These are phyloP conservation scores for Drosophila sproati DNA, from an alignment of 1,140 invertebrate genomes.

Conservation along the genomic window DNA sequence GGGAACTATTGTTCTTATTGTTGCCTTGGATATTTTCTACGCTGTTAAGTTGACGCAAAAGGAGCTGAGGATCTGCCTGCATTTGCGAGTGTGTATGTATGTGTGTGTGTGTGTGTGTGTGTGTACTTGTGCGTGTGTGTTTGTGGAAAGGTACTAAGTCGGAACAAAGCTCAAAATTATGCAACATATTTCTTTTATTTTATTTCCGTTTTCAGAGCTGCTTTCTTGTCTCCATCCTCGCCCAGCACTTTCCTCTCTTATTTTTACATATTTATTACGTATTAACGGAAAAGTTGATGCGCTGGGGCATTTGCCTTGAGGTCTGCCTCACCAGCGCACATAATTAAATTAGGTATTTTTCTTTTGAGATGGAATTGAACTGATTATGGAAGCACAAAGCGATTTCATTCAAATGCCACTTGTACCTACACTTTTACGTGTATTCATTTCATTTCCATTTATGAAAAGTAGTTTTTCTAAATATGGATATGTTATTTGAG, in stretches of 20 bases:
- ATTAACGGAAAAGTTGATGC: constrained; percentile 40
- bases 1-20: constrained; percentile 83
- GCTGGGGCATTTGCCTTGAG: constrained; percentile 38
- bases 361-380: constrained; percentile 38
- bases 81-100: constrained; percentile 24
- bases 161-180: constrained; percentile 82
- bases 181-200: constrained; percentile 83
- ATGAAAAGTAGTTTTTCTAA: not conserved
- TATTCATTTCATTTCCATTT: not conserved
- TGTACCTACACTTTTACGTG: constrained; percentile 5
- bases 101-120: constrained; percentile 19
- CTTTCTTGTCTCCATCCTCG: constrained; percentile 4
- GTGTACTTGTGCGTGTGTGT: constrained; percentile 28
- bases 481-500: too few relatives aligned
- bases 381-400: constrained; percentile 41
- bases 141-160: constrained; percentile 79
- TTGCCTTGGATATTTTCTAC: constrained; percentile 82
- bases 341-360: constrained; percentile 50
- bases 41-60: constrained; percentile 82
- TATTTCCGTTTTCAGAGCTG: constrained; percentile 54
- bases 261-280: constrained; percentile 45
- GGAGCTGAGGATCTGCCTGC: constrained; percentile 72
- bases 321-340: constrained; percentile 23
- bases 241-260: not conserved
- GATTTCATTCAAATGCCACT: constrained; percentile 34